Conservation (phyloP, 2,888 invertebrate species). For the Drosophila rubida region DNA sequence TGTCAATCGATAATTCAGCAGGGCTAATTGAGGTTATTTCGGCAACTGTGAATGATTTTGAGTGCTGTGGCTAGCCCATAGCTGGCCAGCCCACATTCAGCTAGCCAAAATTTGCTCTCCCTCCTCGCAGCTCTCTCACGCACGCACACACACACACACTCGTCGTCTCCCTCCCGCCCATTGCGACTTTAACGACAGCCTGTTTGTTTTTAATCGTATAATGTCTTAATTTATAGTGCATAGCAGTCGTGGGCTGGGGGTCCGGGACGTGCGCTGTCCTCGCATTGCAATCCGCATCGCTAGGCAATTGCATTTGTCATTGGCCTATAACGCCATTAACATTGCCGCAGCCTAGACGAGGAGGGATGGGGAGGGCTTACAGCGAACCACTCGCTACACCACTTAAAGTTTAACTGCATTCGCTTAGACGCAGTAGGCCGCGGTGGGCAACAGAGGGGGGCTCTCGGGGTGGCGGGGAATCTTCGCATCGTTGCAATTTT, state of each 20-base stretch:
- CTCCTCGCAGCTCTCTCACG: constrained; percentile 7
- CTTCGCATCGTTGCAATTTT: constrained; percentile 62
- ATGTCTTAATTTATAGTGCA: constrained; percentile 84
- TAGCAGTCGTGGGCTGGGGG: constrained; percentile 23
- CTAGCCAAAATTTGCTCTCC: constrained; percentile 41
- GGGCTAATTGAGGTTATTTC: neutral
- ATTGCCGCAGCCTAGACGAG: constrained; percentile 40
- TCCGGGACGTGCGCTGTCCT: neutral
- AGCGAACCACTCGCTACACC: constrained; percentile 54
- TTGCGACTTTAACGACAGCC: constrained; percentile 69
- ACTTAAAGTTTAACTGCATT: constrained; percentile 68
- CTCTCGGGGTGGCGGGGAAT: constrained; percentile 3
- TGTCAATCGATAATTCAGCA: neutral
- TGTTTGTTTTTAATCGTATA: constrained; percentile 83
- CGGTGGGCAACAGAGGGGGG: constrained; percentile 18
- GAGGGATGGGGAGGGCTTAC: neutral
- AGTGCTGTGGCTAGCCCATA: neutral
- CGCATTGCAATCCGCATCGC: constrained; percentile 52
- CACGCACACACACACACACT: neutral
- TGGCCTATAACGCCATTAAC: constrained; percentile 81
- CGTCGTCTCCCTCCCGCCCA: constrained; percentile 7
- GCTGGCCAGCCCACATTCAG: constrained; percentile 12
- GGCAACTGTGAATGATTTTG: constrained; percentile 40
- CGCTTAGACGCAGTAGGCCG: constrained; percentile 48
- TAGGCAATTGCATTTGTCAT: constrained; percentile 78